phyloP scores from a whole-genome alignment of 2,797 vertebrate species.

The Telmatherina bonti region DNA sequence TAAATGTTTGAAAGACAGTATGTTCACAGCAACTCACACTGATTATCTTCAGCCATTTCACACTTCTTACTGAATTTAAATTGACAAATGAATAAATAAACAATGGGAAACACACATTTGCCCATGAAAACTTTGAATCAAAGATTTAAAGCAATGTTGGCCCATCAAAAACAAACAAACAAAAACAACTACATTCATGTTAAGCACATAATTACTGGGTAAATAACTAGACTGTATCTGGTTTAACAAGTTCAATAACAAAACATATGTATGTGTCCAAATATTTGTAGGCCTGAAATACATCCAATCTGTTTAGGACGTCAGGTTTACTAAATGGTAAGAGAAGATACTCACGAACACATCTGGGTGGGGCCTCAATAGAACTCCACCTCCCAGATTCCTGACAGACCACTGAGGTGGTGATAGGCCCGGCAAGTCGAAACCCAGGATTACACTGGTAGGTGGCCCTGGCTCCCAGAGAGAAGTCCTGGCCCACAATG shows the following conservation, averaged over 20 bases:
- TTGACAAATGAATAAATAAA: too few relatives aligned
- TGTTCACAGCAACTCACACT: too few relatives aligned
- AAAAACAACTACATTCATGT: neutral
- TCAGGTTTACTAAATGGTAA: neutral
- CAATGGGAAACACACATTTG: neutral
- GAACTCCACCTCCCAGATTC: constrained; percentile 93
- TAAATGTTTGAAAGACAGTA: too few relatives aligned
- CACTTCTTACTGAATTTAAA: too few relatives aligned
- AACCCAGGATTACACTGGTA: constrained; percentile 94
- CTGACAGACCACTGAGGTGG: constrained; percentile 87
- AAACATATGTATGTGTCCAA: neutral
- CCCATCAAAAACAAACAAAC: too few relatives aligned
- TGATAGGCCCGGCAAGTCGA: constrained; percentile 83
- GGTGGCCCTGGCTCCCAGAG: constrained; percentile 88
- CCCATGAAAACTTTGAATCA: neutral
- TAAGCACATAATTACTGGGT: neutral
- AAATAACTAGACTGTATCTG: neutral
- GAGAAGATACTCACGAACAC: constrained; percentile 86
- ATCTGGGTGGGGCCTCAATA: constrained; percentile 88
- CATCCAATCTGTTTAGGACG: neutral
- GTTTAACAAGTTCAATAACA: neutral
- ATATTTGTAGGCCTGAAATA: neutral
- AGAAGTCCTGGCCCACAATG: constrained; percentile 94
- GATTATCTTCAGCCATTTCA: too few relatives aligned
- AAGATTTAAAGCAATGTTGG: too few relatives aligned